A percentile compares a stretch with the other conserved stretches of the same genome.
Conservation (phyloP, 2,888 invertebrate species). For the Hetaerina titia region DNA sequence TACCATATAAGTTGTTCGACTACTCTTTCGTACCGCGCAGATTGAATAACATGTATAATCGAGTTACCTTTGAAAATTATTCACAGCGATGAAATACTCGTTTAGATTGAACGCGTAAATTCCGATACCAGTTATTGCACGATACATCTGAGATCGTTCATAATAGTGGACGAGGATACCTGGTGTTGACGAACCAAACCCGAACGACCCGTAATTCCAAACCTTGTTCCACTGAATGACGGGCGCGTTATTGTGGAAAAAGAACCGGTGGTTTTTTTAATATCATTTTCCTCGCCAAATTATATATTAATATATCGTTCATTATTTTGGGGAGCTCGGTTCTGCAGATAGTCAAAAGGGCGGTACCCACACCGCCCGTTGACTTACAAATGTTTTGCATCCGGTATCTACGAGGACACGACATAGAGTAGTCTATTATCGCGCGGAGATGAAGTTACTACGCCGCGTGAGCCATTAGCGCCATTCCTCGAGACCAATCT, state of each 20-base stretch:
- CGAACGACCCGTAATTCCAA: not conserved
- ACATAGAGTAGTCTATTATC: not conserved
- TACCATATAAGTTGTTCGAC: not conserved
- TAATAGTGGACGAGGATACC: not conserved
- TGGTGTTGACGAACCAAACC: not conserved
- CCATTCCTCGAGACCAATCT: not conserved
- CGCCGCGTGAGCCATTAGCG: not conserved
- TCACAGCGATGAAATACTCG: not conserved
- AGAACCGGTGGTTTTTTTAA: not conserved
- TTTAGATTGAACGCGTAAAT: not conserved
- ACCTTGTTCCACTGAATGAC: not conserved
- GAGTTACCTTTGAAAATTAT: not conserved
- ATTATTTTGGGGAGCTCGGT: not conserved
- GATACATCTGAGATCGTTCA: not conserved
- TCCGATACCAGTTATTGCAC: not conserved
- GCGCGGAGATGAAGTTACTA: not conserved
- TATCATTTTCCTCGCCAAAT: not conserved
- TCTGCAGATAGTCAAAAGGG: not conserved
- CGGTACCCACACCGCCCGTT: not conserved
- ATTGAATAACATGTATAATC: not conserved
- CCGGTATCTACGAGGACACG: not conserved
- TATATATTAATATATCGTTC: conserved; percentile 4
- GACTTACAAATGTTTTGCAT: not conserved
- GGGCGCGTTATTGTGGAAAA: not conserved
- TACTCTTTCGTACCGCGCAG: not conserved